These are phyloP conservation scores for Chloroceryle amazona DNA, from an alignment of 2,797 vertebrate species.

Conservation along the genomic window DNA sequence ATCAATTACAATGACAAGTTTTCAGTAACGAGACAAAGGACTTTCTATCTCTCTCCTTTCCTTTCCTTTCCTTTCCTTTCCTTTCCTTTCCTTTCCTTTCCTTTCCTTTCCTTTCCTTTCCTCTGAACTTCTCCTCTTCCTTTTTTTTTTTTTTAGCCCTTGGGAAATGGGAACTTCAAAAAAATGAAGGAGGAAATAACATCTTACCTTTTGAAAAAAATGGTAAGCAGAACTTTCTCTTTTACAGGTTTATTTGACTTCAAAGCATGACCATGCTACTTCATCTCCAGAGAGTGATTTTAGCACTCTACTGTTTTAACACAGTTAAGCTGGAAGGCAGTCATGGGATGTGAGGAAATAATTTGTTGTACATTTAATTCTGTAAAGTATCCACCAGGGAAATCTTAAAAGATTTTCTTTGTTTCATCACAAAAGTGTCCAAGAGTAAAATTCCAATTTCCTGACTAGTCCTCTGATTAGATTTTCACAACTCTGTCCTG, in stretches of 20 bases:
- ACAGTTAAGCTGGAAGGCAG: slow-evolving; percentile 23
- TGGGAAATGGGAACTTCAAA: neutral
- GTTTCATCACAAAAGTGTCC: neutral
- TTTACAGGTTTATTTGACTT: slow-evolving; percentile 6
- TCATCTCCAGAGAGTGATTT: slow-evolving; percentile 28
- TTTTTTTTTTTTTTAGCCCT: neutral
- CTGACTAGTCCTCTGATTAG: neutral
- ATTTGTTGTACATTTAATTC: slow-evolving; percentile 20
- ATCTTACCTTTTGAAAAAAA: neutral
- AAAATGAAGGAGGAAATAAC: neutral
- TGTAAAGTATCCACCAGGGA: slow-evolving; percentile 23
- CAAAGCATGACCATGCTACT: neutral
- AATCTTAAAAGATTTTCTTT: slow-evolving; percentile 16
- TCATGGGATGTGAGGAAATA: slow-evolving; percentile 14
- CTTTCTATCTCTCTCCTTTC: too few relatives aligned
- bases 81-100: too few relatives aligned
- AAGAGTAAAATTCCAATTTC: slow-evolving; percentile 37
- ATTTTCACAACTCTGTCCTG: neutral
- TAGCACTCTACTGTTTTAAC: slow-evolving; percentile 30
- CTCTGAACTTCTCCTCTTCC: neutral
- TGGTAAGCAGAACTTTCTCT: neutral
- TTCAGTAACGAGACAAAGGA: neutral
- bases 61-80: too few relatives aligned
- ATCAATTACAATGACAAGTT: neutral
- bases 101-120: too few relatives aligned